phyloP scores from a whole-genome alignment of 2,888 invertebrate genomes.

The Hecatera dysodea region DNA sequence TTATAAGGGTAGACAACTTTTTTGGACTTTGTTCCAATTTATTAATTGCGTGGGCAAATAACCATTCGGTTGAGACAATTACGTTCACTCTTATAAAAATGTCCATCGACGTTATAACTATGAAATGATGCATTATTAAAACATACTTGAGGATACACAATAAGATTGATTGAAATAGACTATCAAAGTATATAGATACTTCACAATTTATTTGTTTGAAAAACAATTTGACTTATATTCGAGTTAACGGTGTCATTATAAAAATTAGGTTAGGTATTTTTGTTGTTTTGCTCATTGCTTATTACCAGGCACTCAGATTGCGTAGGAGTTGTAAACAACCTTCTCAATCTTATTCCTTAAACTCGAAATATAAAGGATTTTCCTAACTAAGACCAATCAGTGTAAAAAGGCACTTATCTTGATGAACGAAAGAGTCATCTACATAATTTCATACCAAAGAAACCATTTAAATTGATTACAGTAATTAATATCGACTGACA shows the following conservation, averaged over 20 bases:
- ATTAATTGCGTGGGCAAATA: slow-evolving; percentile 48
- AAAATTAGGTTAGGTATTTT: not conserved
- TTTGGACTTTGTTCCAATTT: slow-evolving; percentile 43
- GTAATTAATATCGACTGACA: slow-evolving; percentile 56
- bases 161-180: slow-evolving; percentile 34
- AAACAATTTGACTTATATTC: not conserved
- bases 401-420: slow-evolving; percentile 33
- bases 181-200: slow-evolving; percentile 11
- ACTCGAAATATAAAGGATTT: not conserved
- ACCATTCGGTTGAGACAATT: slow-evolving; percentile 36
- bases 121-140: slow-evolving; percentile 25
- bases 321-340: slow-evolving; percentile 25
- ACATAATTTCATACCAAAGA: slow-evolving; percentile 49
- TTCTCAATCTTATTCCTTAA: not conserved
- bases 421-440: slow-evolving; percentile 51
- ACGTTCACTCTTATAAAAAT: slow-evolving; percentile 7
- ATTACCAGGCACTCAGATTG: not conserved
- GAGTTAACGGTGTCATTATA: not conserved
- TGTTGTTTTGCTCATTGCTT: not conserved
- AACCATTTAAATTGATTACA: slow-evolving; percentile 52
- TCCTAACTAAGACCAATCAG: slow-evolving; percentile 11
- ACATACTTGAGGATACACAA: slow-evolving; percentile 15
- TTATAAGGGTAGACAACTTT: slow-evolving; percentile 29
- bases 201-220: not conserved
- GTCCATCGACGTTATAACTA: slow-evolving; percentile 10